Conservation (phyloP, 2,888 invertebrate genomes). For the Drosophila pseudotalamancana region DNA sequence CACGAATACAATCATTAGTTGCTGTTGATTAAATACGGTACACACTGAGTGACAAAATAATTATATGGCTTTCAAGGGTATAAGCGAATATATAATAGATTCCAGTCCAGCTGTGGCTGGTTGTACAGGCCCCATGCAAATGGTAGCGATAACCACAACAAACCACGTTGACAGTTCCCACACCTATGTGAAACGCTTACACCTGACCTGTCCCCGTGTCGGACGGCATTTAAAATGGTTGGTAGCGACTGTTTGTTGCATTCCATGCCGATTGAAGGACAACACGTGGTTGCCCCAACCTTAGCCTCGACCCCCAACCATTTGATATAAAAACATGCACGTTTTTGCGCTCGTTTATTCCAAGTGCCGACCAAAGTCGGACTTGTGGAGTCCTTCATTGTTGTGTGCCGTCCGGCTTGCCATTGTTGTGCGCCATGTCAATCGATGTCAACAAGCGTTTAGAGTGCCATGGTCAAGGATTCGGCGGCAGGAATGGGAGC, state of each 20-base stretch:
- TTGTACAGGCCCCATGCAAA: conserved; percentile 25
- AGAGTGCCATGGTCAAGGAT: conserved; percentile 69
- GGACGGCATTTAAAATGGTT: conserved; percentile 19
- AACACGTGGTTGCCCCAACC: conserved; percentile 46
- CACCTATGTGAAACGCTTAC: conserved; percentile 25
- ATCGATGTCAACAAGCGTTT: conserved; percentile 64
- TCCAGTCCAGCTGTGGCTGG: conserved; percentile 30
- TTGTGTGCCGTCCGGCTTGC: conserved; percentile 11
- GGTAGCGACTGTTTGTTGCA: conserved; percentile 62
- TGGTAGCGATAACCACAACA: conserved; percentile 28
- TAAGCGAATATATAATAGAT: conserved; percentile 14
- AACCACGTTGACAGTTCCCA: conserved; percentile 43
- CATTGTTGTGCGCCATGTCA: conserved; percentile 51
- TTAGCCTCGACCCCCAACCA: not conserved
- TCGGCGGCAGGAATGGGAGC: conserved; percentile 12
- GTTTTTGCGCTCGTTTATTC: conserved; percentile 23
- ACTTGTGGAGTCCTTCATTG: conserved; percentile 34
- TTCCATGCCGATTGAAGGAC: conserved; percentile 61
- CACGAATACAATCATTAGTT: no score
- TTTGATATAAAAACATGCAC: conserved; percentile 19
- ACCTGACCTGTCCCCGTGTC: conserved; percentile 19
- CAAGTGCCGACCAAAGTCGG: conserved; percentile 8
- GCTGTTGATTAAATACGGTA: no score
- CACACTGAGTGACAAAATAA: not conserved
- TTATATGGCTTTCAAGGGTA: conserved; percentile 5